These are phyloP conservation scores for Selenia dentaria DNA, from an alignment of 2,888 invertebrate genomes.

Conservation along the genomic window DNA sequence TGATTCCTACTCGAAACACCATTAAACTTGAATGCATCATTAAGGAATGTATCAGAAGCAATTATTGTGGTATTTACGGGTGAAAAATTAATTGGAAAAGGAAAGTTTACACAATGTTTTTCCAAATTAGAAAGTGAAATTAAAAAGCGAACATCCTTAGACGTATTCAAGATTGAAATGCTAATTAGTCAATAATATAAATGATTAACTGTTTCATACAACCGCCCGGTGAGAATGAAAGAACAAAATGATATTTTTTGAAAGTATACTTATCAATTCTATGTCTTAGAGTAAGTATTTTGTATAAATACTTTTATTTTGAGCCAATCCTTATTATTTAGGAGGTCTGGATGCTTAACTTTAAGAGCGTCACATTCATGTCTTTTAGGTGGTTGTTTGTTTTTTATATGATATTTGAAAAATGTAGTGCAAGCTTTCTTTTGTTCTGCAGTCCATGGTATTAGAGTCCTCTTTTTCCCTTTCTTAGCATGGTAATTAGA, in stretches of 20 bases:
- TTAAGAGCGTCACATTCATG: background rate
- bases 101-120: too few species aligned
- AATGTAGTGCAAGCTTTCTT: slow-evolving; percentile 27
- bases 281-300: slow-evolving; percentile 18
- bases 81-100: too few species aligned
- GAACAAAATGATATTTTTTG: background rate
- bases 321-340: slow-evolving; percentile 30
- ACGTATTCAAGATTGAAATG: background rate
- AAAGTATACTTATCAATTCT: background rate
- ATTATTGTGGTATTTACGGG: too few species aligned
- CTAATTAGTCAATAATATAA: background rate
- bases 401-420: slow-evolving; percentile 28
- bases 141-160: too few species aligned
- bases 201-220: background rate
- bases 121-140: background rate
- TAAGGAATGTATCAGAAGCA: background rate
- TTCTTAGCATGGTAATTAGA: background rate
- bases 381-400: slow-evolving; percentile 28
- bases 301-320: slow-evolving; percentile 33
- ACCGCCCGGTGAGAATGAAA: background rate
- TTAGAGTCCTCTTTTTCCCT: slow-evolving; percentile 10
- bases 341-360: slow-evolving; percentile 6
- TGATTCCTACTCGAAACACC: too few species aligned
- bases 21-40: background rate
- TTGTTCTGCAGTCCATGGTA: slow-evolving; percentile 39